phyloP scores from a whole-genome alignment of 2,113 vertebrate species.

The Phaetusa simplex region DNA sequence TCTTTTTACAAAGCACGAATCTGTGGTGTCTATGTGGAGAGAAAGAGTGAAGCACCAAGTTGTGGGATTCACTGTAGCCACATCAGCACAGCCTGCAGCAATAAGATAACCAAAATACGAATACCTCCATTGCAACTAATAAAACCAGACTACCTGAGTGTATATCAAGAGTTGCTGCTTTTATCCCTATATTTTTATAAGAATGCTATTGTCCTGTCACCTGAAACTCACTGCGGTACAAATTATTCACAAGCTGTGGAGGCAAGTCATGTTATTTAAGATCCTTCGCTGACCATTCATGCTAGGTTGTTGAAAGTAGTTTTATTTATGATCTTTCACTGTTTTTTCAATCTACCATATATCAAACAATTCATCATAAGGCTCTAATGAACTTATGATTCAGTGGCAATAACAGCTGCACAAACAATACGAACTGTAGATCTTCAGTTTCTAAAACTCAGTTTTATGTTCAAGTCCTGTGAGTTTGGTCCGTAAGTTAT shows the following conservation, averaged over 20 bases:
- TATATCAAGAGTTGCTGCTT: background rate
- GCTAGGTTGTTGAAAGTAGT: background rate
- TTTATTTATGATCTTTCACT: conserved; percentile 7
- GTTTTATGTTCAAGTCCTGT: background rate
- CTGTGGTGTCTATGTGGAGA: background rate
- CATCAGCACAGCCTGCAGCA: background rate
- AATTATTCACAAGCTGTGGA: background rate
- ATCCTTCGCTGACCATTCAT: background rate
- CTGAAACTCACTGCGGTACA: background rate
- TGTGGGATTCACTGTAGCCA: background rate
- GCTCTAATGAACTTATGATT: background rate
- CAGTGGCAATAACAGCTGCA: background rate
- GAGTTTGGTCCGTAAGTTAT: background rate
- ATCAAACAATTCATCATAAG: background rate
- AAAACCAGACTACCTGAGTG: background rate
- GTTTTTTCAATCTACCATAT: background rate
- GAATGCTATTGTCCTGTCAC: background rate
- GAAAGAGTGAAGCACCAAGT: background rate
- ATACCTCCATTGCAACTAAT: background rate
- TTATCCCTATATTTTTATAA: background rate
- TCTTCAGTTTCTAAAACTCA: background rate
- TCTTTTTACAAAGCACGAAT: background rate
- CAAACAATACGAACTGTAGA: background rate
- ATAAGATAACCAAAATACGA: background rate
- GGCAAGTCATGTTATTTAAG: background rate